phyloP scores from a whole-genome alignment of 2,113 vertebrate genomes.

The Macrotus californicus region DNA sequence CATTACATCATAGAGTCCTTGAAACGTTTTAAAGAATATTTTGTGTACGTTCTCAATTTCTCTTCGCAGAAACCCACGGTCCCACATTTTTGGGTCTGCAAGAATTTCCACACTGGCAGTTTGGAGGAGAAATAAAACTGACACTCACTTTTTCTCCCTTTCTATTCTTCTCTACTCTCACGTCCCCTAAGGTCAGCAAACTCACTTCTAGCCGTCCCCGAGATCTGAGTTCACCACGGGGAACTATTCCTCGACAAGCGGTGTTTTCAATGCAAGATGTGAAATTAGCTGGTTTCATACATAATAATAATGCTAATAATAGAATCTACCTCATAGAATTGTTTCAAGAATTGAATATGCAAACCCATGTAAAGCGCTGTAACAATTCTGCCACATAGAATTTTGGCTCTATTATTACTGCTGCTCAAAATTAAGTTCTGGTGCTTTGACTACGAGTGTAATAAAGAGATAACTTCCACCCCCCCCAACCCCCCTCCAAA shows the following conservation, averaged over 20 bases:
- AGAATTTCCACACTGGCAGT: background rate
- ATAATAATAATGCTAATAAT: background rate
- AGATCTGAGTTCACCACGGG: background rate
- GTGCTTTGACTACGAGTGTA: background rate
- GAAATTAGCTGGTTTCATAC: background rate
- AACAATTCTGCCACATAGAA: background rate
- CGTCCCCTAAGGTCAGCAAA: background rate
- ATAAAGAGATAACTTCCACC: background rate
- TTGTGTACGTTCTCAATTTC: background rate
- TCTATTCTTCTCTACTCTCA: no score
- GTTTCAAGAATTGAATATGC: background rate
- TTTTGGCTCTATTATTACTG: background rate
- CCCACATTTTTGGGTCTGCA: background rate
- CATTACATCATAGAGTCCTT: background rate
- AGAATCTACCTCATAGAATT: background rate
- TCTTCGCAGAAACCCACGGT: background rate
- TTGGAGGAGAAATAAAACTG: slow-evolving; percentile 2
- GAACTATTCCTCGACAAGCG: background rate
- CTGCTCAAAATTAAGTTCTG: background rate
- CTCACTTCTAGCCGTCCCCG: background rate
- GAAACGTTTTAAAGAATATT: background rate
- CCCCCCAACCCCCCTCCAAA: background rate
- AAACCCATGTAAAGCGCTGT: background rate
- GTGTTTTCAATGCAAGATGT: background rate
- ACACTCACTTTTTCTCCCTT: background rate